Base-by-base conservation (phyloP, 2,113 vertebrate genomes). In the Sigmodon hispidus region DNA sequence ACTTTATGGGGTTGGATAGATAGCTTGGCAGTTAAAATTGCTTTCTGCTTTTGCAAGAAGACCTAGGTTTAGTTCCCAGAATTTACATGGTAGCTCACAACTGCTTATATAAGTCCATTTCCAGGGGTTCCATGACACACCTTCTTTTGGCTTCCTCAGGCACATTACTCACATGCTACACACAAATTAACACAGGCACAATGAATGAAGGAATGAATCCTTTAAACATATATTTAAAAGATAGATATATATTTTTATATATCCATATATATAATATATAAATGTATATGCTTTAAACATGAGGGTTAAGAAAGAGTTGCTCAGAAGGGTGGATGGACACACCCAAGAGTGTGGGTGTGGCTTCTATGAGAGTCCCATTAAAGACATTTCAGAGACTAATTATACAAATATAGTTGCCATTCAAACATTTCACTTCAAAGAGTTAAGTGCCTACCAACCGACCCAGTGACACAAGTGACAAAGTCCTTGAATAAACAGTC, bases 341-440 rank as follows among this genome's bases (percentile, higher is more conserved):
- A 75, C 40, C 24, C 24, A 40, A 70, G 36, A 70, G 67, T 43
- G 40, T 73, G n/a, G 40, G 72, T 43, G 22, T 75, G 22, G 40
- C n/a, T 75, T 45, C 72, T 24, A 21, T 75, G 40, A 75, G 21
- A 43, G 75, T 50, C 45, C 45, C 29, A 70, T 87, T 90, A 70
- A 76, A 36, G 75, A 59, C 70, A 16, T 63, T 95, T 86, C 52
- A 31, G 59, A 91, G 26, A 69, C 43, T 86, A 63, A 94, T 86
- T 91, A 92, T 6, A 55, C 7, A 15, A 61, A 86, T 75, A 69
- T 31, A 93, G 12, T 67, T 73, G 40, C 12, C 77, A 93, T 76
- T 73, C 93, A 93, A 87, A 31, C 31, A 50, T 80, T 31, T 61
- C 72, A 75, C 59, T 91, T 43, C 92, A 83, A 83, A 89, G 6